Conservation (phyloP, 2,888 invertebrate genomes). For the Stenodera caucasica region DNA sequence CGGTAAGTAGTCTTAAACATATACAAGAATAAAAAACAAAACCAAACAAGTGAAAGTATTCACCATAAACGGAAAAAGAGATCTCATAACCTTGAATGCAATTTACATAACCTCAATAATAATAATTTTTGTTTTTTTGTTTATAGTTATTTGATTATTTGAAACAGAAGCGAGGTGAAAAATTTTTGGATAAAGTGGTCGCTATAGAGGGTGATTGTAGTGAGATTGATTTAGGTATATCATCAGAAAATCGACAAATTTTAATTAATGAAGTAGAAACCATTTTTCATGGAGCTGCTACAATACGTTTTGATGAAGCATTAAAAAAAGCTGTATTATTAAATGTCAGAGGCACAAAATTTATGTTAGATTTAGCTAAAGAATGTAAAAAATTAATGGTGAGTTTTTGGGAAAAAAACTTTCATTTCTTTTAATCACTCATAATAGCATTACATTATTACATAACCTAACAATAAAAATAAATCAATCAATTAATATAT, state of each 20-base stretch:
- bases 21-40: neutral
- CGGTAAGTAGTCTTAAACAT: slow-evolving; percentile 63
- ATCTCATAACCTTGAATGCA: neutral
- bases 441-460: neutral
- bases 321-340: slow-evolving; percentile 86
- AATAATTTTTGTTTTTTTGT: neutral
- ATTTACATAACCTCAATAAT: neutral
- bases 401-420: slow-evolving; percentile 30
- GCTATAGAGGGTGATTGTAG: slow-evolving; percentile 75
- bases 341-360: slow-evolving; percentile 89
- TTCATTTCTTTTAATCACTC: neutral
- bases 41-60: neutral
- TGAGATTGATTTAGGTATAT: slow-evolving; percentile 69
- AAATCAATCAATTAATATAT: too few species aligned
- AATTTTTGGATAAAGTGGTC: slow-evolving; percentile 64
- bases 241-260: slow-evolving; percentile 64
- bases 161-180: slow-evolving; percentile 55
- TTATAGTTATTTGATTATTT: neutral
- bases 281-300: slow-evolving; percentile 80
- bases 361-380: slow-evolving; percentile 81
- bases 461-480: too few species aligned
- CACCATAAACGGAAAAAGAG: too few species aligned
- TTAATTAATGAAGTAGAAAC: slow-evolving; percentile 72
- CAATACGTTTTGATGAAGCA: slow-evolving; percentile 85
- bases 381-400: slow-evolving; percentile 75